These are phyloP conservation scores for Pipistrellus pygmaeus DNA, from an alignment of 2,797 vertebrate species.

Conservation along the genomic window DNA sequence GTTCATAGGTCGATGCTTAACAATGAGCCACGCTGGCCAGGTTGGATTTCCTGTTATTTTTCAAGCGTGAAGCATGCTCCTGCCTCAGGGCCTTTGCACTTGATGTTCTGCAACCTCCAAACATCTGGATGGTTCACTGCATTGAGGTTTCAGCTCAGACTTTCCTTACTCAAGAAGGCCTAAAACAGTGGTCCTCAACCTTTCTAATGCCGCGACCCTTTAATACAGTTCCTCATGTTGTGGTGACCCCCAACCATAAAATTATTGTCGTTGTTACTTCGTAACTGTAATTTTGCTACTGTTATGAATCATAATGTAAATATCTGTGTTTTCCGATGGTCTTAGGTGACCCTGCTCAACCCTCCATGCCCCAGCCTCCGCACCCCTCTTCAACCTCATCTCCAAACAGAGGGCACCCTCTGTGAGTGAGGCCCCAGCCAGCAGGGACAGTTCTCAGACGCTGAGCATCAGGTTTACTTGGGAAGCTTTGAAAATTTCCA, in stretches of 20 bases:
- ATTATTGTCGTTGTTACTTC: too few species aligned
- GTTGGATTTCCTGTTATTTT: background rate
- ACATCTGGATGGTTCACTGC: background rate
- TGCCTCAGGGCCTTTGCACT: slow-evolving; percentile 33
- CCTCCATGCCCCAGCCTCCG: background rate
- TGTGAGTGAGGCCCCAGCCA: background rate
- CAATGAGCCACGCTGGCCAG: background rate
- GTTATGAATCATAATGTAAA: too few species aligned
- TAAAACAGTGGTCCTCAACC: background rate
- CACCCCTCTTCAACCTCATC: background rate
- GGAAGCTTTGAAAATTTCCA: slow-evolving; percentile 59
- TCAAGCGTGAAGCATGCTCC: background rate
- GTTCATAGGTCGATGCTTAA: too few species aligned
- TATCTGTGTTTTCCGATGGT: too few species aligned
- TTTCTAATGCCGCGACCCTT: too few species aligned
- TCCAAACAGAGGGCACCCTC: background rate
- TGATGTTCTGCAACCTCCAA: background rate
- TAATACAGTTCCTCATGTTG: too few species aligned
- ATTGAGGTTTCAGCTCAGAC: background rate
- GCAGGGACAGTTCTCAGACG: background rate
- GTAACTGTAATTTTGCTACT: too few species aligned
- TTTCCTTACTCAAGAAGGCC: background rate
- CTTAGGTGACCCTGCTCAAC: background rate
- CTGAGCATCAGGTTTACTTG: background rate
- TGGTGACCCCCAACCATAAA: too few species aligned